phyloP scores from a whole-genome alignment of 2,888 invertebrate genomes.

The Ariolimax columbianus region DNA sequence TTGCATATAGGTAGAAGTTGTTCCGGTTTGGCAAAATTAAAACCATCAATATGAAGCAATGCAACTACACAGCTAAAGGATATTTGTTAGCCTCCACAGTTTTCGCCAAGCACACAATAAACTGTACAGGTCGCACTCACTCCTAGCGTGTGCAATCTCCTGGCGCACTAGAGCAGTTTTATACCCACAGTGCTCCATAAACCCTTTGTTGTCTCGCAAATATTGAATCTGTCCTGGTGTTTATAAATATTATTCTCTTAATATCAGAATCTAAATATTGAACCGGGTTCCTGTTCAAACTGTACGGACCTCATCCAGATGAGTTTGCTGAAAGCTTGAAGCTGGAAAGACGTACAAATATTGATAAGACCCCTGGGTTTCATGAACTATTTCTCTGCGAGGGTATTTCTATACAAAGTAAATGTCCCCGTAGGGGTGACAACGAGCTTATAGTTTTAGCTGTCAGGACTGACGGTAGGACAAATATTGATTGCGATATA shows the following conservation, averaged over 20 bases:
- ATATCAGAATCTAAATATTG: conserved; percentile 57
- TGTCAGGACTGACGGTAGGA: conserved; percentile 34
- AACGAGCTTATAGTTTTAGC: conserved; percentile 25
- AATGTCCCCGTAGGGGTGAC: conserved; percentile 8
- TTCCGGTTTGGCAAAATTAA: not conserved
- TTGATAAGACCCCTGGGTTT: conserved; percentile 44
- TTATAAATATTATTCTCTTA: conserved; percentile 57
- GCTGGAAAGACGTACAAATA: conserved; percentile 51
- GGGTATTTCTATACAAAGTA: conserved; percentile 19
- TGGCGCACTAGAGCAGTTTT: conserved; percentile 26
- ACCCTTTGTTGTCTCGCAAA: conserved; percentile 52
- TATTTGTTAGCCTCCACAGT: not conserved
- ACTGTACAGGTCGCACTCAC: not conserved
- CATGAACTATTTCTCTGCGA: not conserved
- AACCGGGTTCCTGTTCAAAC: conserved; percentile 49
- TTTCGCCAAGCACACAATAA: not conserved
- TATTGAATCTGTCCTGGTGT: conserved; percentile 55
- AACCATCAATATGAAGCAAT: not conserved
- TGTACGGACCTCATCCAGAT: conserved; percentile 35
- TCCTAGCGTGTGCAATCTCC: not conserved
- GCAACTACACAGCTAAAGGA: not conserved
- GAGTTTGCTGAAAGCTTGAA: conserved; percentile 49
- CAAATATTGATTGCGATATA: conserved; percentile 44
- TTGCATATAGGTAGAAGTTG: too few species aligned
- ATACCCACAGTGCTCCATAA: conserved; percentile 39